A percentile compares a stretch with the other conserved stretches of the same genome.
These are phyloP conservation scores for Heptranchias perlo DNA, from an alignment of 2,113 vertebrate genomes.

Conservation along the genomic window DNA sequence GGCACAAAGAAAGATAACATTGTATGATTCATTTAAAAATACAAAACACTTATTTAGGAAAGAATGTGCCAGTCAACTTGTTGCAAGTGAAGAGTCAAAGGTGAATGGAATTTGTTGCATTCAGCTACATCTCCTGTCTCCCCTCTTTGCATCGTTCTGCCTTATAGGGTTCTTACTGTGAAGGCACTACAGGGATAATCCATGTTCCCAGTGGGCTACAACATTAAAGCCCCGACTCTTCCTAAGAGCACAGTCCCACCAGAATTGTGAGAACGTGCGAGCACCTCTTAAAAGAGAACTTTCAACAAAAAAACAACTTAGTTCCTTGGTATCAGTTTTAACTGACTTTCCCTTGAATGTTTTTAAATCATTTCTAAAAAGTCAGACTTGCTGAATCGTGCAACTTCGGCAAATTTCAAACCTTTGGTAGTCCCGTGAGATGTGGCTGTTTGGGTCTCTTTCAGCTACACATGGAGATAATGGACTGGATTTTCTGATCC, in stretches of 20 bases:
- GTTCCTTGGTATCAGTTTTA: neutral
- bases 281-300: neutral
- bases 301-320: neutral
- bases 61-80: conserved; percentile 7
- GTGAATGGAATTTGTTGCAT: neutral
- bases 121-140: neutral
- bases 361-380: neutral
- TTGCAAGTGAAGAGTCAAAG: neutral
- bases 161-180: neutral
- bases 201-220: neutral
- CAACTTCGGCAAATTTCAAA: neutral
- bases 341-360: neutral
- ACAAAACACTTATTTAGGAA: conserved; percentile 43
- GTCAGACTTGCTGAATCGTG: neutral
- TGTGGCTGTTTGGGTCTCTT: neutral
- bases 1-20: conserved; percentile 69
- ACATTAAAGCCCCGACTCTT: neutral
- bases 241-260: neutral
- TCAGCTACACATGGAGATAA: neutral
- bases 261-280: neutral
- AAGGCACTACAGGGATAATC: neutral
- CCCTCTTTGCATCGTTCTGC: neutral
- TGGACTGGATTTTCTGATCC: neutral
- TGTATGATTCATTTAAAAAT: conserved; percentile 60
- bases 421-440: no score